Evolutionary conservation across 2,888 invertebrate genomes (phyloP).

Genomic region (Chirona hameri): DNA sequence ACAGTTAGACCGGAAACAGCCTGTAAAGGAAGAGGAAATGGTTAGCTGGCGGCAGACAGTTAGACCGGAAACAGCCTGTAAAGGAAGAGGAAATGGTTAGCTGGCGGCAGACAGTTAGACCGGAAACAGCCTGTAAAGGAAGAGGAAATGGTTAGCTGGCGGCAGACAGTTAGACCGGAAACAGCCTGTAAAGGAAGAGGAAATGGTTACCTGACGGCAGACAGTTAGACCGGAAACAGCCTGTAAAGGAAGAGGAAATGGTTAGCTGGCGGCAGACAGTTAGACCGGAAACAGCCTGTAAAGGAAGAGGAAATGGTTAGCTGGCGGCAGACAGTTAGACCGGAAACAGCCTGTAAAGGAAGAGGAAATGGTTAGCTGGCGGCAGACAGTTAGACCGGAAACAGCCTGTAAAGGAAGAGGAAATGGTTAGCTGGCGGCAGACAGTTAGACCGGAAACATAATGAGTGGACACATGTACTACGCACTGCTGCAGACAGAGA

Average conservation of each 20-base stretch:
- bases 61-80: too few relatives aligned
- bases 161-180: too few relatives aligned
- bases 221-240: too few relatives aligned
- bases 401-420: conserved; percentile 53
- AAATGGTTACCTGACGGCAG: not conserved
- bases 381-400: too few relatives aligned
- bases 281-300: too few relatives aligned
- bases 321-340: not conserved
- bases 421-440: not conserved
- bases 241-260: conserved; percentile 50
- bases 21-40: conserved; percentile 50
- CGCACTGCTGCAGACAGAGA: too few relatives aligned
- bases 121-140: conserved; percentile 57
- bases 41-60: not conserved
- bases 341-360: conserved; percentile 57
- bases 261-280: not conserved
- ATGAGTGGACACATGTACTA: too few relatives aligned
- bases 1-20: too few relatives aligned
- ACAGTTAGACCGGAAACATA: not conserved
- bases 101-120: not conserved
- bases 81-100: not conserved
- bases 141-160: not conserved
- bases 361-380: not conserved
- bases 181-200: conserved; percentile 53
- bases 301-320: not conserved